Conservation (phyloP, 2,888 invertebrate species). For the Hemaris fuciformis region DNA sequence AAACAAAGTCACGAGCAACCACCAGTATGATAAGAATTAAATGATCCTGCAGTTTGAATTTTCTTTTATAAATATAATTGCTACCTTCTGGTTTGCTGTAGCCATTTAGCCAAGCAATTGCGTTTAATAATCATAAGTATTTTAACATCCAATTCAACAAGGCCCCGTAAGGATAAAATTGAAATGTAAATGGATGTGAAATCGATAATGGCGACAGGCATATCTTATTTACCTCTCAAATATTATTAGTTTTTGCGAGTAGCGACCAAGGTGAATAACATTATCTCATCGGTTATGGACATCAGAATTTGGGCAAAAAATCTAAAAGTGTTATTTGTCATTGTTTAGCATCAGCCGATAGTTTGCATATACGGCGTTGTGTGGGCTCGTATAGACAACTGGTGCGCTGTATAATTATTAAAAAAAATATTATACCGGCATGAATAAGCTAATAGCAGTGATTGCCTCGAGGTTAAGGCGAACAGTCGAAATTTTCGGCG, state of each 20-base stretch:
- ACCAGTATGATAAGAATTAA: no score
- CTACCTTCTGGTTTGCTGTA: no score
- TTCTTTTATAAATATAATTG: no score
- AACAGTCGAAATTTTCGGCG: no score
- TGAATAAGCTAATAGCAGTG: no score
- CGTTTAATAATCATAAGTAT: background rate
- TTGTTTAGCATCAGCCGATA: background rate
- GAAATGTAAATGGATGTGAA: background rate
- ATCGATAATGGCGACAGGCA: background rate
- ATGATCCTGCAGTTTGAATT: no score
- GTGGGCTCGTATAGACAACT: background rate
- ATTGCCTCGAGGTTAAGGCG: no score
- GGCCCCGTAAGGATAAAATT: background rate
- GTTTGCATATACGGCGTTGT: background rate
- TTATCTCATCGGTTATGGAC: constrained; percentile 1
- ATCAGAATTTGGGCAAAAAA: constrained; percentile 2
- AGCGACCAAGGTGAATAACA: background rate
- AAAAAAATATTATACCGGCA: no score
- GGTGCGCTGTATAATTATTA: background rate
- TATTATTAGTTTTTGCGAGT: background rate
- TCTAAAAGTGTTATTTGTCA: background rate
- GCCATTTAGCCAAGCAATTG: background rate
- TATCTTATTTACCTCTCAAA: background rate
- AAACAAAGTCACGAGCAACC: no score
- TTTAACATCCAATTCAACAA: background rate